Base-by-base conservation (phyloP, 2,113 vertebrate species). In the Tor tambroides region DNA sequence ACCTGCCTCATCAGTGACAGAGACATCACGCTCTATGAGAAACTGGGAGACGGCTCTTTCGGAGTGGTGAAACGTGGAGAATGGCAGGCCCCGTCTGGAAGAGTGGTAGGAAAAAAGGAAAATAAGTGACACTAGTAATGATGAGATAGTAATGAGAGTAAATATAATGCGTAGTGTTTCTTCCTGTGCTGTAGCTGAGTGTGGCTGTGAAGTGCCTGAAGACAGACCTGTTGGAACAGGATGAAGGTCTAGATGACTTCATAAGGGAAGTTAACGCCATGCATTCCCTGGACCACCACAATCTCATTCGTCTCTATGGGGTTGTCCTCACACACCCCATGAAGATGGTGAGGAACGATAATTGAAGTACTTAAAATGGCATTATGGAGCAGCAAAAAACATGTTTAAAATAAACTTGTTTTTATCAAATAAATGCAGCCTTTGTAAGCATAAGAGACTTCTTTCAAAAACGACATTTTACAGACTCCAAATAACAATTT, bases 191-290 rank as follows among this genome's bases (percentile, higher is more conserved):
- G 4, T 65, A 99, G 98, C 87, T 99, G 89, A 97, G 95, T 0
- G 98, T 99, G 92, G 98, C 98, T 0, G 98, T 99, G 89, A 99
- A 99, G 93, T 99, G 98, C 91, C 95, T 99, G 90, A 99, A 99
- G 94, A 96, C 96, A 0, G 96, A 97, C 0, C 95, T 99, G 85
- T 87, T 99, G 90, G 97, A 97, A 89, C 96, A 97, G 92, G 96
- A 97, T 0, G 98, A 99, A 75, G 97, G 96, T 59, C 93, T 99
- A 93, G 98, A 99, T 0, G 98, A 99, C 91, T 99, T 99, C 92
- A 99, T 99, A 91, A 94, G 97, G 46, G 98, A 99, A 90, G 98
- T 99, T 91, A 99, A 99, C 0, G 97, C 98, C 88, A 99, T 99
- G 98, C 98, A 99, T 87, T 98, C 97, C 0, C 95, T 99, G 81